Evolutionary conservation across 2,113 vertebrate genomes (phyloP).

Genomic region (Stigmatopora argus): DNA sequence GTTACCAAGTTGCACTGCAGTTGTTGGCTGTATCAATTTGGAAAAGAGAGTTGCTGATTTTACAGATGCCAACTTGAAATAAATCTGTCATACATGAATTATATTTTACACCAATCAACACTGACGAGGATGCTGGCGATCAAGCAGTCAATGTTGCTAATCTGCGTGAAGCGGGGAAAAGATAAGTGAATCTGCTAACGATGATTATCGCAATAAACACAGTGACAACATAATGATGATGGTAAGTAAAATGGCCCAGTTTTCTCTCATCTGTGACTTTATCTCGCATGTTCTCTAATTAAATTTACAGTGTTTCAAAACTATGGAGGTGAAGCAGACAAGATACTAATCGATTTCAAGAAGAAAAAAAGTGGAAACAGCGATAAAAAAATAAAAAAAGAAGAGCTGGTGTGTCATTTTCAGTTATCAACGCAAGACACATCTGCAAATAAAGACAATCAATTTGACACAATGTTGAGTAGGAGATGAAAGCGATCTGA

Average conservation of each 20-base stretch:
- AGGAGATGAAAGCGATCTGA: constrained; percentile 2
- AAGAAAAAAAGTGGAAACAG: background rate
- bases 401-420: background rate
- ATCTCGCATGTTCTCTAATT: constrained; percentile 6
- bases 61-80: constrained; percentile 1
- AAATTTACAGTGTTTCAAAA: background rate
- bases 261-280: constrained; percentile 8
- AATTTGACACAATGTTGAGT: background rate
- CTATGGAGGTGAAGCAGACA: constrained; percentile 3
- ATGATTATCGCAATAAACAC: constrained; percentile 8
- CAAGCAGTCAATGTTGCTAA: constrained; percentile 11
- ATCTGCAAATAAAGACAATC: background rate
- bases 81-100: constrained; percentile 1
- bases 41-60: background rate
- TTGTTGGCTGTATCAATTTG: background rate
- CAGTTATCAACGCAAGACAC: background rate
- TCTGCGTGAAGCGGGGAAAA: background rate
- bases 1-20: background rate
- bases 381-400: background rate
- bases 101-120: constrained; percentile 1
- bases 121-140: background rate
- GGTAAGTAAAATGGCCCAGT: constrained; percentile 2
- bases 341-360: constrained; percentile 3
- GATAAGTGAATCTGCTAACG: constrained; percentile 9
- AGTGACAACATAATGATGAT: constrained; percentile 3